Evolutionary conservation across 1,140 invertebrate species (phyloP).

Genomic region (Leptestheria dahalacensis): DNA sequence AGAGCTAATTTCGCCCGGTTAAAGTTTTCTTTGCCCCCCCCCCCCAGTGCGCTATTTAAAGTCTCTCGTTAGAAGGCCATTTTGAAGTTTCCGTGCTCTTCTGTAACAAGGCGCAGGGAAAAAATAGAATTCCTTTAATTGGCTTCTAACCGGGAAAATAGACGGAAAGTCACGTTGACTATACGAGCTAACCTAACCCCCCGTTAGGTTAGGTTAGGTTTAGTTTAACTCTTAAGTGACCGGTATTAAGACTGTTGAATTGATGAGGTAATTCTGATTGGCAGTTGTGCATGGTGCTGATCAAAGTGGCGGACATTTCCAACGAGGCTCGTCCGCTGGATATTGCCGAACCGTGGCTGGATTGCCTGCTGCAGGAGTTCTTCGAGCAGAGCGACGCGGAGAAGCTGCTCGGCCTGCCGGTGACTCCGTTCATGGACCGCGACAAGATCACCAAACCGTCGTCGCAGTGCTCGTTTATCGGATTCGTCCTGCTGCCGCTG

Average conservation of each 20-base stretch:
- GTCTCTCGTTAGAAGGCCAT: too few species aligned
- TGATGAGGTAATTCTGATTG: constrained; percentile 11
- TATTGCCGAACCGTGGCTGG: constrained; percentile 70
- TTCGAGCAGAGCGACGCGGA: constrained; percentile 70
- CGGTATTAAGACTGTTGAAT: neutral
- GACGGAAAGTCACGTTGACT: too few species aligned
- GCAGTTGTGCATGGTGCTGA: constrained; percentile 67
- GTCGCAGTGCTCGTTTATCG: constrained; percentile 73
- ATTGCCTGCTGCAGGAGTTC: constrained; percentile 56
- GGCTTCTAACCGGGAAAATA: too few species aligned
- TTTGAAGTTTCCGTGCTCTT: too few species aligned
- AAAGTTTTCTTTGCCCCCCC: too few species aligned
- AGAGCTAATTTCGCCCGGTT: too few species aligned
- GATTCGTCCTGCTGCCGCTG: constrained; percentile 60
- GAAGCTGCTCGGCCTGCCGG: constrained; percentile 65
- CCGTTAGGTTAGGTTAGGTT: too few species aligned
- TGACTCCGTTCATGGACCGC: constrained; percentile 79
- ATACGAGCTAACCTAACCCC: too few species aligned
- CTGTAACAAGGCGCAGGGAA: too few species aligned
- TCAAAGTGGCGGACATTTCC: constrained; percentile 76
- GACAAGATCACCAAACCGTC: constrained; percentile 75
- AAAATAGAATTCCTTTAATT: too few species aligned
- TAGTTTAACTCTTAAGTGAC: neutral
- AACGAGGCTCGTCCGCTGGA: constrained; percentile 72
- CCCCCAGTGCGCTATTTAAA: too few species aligned